These are phyloP conservation scores for Aquatica leii DNA, from an alignment of 2,888 invertebrate genomes.

Conservation along the genomic window DNA sequence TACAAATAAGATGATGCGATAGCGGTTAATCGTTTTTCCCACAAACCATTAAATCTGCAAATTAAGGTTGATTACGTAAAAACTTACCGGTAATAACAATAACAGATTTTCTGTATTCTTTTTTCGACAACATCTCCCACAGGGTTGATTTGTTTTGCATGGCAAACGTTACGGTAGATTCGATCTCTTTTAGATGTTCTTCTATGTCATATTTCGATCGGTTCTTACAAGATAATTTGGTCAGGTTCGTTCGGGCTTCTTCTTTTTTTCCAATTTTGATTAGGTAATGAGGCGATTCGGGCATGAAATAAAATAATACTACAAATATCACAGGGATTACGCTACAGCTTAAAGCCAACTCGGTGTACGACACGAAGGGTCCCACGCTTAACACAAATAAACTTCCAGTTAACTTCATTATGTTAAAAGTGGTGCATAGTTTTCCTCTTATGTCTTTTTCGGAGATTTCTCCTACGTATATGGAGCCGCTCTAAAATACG, in stretches of 20 bases:
- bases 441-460: conserved; percentile 64
- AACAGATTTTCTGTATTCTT: conserved; percentile 49
- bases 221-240: conserved; percentile 25
- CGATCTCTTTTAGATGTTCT: conserved; percentile 39
- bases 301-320: conserved; percentile 57
- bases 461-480: conserved; percentile 65
- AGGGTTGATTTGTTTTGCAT: conserved; percentile 53
- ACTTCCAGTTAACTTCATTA: conserved; percentile 58
- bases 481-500: conserved; percentile 64
- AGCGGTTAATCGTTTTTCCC: too few species aligned
- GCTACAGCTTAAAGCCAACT: conserved; percentile 53
- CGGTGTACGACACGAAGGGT: conserved; percentile 56
- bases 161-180: conserved; percentile 54
- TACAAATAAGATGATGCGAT: too few species aligned
- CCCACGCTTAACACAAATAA: conserved; percentile 57
- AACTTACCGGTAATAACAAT: conserved; percentile 61
- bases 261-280: conserved; percentile 53
- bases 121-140: conserved; percentile 52
- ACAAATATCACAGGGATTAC: conserved; percentile 56
- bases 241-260: conserved; percentile 52
- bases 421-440: conserved; percentile 53
- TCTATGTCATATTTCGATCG: conserved; percentile 51
- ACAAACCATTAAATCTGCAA: too few species aligned
- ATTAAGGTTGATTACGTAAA: too few species aligned
- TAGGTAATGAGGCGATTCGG: conserved; percentile 61